Conservation (phyloP, 2,797 vertebrate genomes). For the Falco berigora region DNA sequence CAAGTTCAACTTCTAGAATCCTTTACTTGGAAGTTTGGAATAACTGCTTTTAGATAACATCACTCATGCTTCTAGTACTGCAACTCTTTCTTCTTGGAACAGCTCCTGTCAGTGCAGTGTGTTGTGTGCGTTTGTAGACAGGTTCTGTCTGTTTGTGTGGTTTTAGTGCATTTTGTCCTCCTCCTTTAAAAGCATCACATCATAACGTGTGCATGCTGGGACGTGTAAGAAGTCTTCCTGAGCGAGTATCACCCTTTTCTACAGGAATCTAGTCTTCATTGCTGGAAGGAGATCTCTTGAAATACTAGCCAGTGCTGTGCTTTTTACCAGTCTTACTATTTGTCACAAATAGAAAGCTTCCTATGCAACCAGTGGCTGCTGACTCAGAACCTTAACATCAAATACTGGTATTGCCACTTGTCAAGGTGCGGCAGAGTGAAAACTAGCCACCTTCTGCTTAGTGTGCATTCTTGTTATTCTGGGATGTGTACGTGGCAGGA, state of each 20-base stretch:
- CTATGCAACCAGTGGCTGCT: not conserved
- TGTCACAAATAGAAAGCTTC: not conserved
- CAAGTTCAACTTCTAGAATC: not conserved
- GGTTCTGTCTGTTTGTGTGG: conserved; percentile 15
- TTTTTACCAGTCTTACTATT: not conserved
- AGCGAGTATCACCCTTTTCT: not conserved
- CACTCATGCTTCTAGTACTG: not conserved
- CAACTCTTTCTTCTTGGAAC: not conserved
- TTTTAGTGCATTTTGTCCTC: not conserved
- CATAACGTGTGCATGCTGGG: not conserved
- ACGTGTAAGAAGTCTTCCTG: not conserved
- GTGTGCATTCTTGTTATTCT: not conserved
- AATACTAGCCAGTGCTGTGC: not conserved
- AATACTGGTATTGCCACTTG: not conserved
- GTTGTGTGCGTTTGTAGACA: not conserved
- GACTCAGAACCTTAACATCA: not conserved
- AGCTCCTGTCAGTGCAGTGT: not conserved
- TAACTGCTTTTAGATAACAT: not conserved
- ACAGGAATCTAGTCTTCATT: not conserved
- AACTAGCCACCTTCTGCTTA: not conserved
- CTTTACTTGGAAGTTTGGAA: not conserved
- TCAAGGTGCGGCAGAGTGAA: not conserved
- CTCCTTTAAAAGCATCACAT: not conserved
- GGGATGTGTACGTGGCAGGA: not conserved
- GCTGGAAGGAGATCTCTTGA: not conserved